Evolutionary conservation across 2,888 invertebrate genomes (phyloP), one percentile per base, ranked within the genome.

Genomic region (Pteria penguin): DNA sequence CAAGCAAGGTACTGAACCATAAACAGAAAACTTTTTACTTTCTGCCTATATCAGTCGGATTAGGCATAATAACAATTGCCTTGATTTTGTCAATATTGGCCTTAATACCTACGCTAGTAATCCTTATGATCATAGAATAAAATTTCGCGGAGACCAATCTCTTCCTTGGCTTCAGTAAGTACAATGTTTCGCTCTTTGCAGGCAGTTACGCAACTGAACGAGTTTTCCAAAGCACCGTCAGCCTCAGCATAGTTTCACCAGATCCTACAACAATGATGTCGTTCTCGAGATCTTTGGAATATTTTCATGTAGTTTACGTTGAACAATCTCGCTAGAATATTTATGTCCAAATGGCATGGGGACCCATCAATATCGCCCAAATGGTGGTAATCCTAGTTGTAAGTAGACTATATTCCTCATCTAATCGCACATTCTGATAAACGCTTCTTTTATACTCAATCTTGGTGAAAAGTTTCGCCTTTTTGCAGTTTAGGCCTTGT

Each of bases 311-410:
- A 80, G 36, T 22, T 65, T 71, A 14, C 61, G 26, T 33, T 70
- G 76, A 63, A 80, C 78, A 24, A 55, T 76, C 36, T 33, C 75
- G 61, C 29, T 69, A 57, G 70, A 72, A 0, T 79, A 76, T 29
- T 66, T 73, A 24, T 77, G 63, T 2, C 81, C 81, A 70, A 77
- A 81, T 0, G 81, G 77, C 1, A 79, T 65, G n/a, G 71, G 22
- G 0, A 55, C 27, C 83, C 82, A 83, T 27, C 80, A 26, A 33
- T 60, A 80, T 29, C 78, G 57, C 2, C 80, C 80, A 54, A 80
- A 84, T n/a, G 77, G 78, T n/a, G 81, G n/a, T 81, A 22, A 78
- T 80, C 80, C 80, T 74, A 0, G 84, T 82, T 22, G 78, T 82
- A 22, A 83, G 73, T 31, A 60, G 4, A 58, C 81, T 76, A 1